phyloP scores from a whole-genome alignment of 2,888 invertebrate genomes.

The Miltochrista miniata region DNA sequence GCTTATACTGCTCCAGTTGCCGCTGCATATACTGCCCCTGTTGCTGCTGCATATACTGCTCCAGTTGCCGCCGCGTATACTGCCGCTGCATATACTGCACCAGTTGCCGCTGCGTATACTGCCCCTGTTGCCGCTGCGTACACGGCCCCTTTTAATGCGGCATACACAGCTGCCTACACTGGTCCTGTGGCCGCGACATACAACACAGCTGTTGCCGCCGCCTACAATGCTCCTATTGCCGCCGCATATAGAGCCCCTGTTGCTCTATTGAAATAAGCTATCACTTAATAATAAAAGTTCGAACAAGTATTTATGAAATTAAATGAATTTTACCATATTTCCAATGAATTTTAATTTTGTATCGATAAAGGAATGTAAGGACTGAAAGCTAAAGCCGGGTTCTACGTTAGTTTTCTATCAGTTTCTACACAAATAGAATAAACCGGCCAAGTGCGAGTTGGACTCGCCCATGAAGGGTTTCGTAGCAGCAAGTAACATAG shows the following conservation, averaged over 20 bases:
- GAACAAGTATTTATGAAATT: too few relatives aligned
- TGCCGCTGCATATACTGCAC: slow-evolving; percentile 45
- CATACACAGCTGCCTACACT: slow-evolving; percentile 43
- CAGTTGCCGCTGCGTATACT: slow-evolving; percentile 47
- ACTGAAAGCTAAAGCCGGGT: too few relatives aligned
- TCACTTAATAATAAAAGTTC: background rate
- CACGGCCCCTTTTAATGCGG: slow-evolving; percentile 50
- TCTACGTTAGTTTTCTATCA: too few relatives aligned
- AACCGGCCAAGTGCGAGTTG: too few relatives aligned
- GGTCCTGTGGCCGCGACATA: slow-evolving; percentile 47
- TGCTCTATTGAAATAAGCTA: slow-evolving; percentile 33
- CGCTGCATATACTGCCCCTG: slow-evolving; percentile 41
- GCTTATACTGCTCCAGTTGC: slow-evolving; percentile 48
- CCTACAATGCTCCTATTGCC: slow-evolving; percentile 37
- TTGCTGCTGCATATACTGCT: slow-evolving; percentile 41
- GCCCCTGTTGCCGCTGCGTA: slow-evolving; percentile 35
- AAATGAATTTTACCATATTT: too few relatives aligned
- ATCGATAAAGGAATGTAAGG: too few relatives aligned
- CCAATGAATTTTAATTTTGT: too few relatives aligned
- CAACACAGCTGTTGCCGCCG: slow-evolving; percentile 62
- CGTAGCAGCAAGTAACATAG: too few relatives aligned
- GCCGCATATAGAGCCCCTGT: slow-evolving; percentile 45
- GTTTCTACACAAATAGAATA: too few relatives aligned
- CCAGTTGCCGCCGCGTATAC: slow-evolving; percentile 50
- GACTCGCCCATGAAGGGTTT: too few relatives aligned